A percentile compares a stretch with the other conserved stretches of the same genome.
Evolutionary conservation across 2,113 vertebrate species (phyloP).

Genomic region (Labeo catla): DNA sequence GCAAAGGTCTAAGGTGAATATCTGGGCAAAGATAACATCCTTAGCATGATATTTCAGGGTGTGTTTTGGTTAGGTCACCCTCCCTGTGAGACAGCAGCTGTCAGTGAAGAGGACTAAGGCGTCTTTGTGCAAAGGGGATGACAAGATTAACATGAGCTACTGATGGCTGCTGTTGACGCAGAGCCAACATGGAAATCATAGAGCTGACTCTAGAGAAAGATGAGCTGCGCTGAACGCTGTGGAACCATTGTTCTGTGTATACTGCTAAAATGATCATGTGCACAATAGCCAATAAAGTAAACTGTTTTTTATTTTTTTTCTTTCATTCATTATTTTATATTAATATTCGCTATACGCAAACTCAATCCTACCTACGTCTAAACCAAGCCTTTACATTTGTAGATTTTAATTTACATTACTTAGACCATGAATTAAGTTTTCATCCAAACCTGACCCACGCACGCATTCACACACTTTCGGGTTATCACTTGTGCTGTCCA

Average conservation of each 20-base stretch:
- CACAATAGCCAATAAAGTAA: background rate
- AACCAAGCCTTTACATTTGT: background rate
- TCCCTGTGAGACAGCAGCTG: background rate
- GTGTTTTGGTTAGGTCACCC: conserved; percentile 26
- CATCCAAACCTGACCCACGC: background rate
- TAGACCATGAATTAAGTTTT: background rate
- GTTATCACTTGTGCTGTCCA: background rate
- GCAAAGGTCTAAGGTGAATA: background rate
- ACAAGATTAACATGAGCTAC: background rate
- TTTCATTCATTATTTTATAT: background rate
- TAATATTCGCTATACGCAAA: background rate
- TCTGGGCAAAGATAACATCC: background rate
- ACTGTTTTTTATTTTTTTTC: background rate
- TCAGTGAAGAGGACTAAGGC: conserved; percentile 24
- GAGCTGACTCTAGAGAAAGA: conserved; percentile 19
- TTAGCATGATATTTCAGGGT: conserved; percentile 8
- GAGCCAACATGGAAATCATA: conserved; percentile 36
- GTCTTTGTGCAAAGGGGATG: conserved; percentile 36
- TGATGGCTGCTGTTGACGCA: background rate
- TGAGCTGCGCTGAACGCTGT: conserved; percentile 6
- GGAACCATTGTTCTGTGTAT: background rate
- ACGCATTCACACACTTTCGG: background rate
- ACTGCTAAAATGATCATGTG: background rate
- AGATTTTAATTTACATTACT: background rate
- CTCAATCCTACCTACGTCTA: background rate